Evolutionary conservation across 2,113 vertebrate genomes (phyloP).

Genomic region (Bombycilla garrulus): DNA sequence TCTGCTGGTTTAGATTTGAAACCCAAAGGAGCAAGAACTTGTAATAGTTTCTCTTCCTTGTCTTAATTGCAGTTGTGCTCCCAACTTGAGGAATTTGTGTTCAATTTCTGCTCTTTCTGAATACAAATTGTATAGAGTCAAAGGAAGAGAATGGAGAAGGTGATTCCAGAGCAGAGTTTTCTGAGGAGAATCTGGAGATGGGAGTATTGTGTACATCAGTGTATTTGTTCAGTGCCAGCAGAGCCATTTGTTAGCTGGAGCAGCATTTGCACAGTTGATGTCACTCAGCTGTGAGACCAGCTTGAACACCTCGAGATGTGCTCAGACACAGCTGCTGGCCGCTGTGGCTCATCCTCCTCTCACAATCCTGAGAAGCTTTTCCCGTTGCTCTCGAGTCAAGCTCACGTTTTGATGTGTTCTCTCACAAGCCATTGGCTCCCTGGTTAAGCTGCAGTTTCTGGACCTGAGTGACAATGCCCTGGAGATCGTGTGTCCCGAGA

Average conservation of each 20-base stretch:
- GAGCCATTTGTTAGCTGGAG: not conserved
- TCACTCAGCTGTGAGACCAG: not conserved
- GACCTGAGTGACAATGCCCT: conserved; percentile 95
- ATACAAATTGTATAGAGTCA: not conserved
- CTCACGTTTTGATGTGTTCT: conserved; percentile 50
- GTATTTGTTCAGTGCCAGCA: not conserved
- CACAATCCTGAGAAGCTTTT: not conserved
- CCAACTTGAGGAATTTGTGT: not conserved
- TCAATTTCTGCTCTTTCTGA: not conserved
- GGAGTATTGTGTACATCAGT: not conserved
- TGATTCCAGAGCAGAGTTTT: not conserved
- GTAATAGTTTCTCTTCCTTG: not conserved
- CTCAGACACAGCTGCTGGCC: not conserved
- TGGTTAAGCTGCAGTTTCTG: conserved; percentile 90
- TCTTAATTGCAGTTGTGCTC: not conserved
- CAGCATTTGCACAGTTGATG: not conserved
- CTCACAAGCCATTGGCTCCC: conserved; percentile 87
- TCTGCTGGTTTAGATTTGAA: not conserved
- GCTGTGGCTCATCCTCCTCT: not conserved
- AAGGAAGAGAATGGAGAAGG: not conserved
- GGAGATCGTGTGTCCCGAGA: conserved; percentile 91
- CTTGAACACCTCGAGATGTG: conserved; percentile 6
- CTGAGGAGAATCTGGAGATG: not conserved
- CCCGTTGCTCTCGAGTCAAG: not conserved
- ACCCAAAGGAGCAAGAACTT: not conserved